Evolutionary conservation across 2,797 vertebrate genomes (phyloP), one percentile per base, ranked within the genome.

Genomic region (Gymnoscopelus braueri): DNA sequence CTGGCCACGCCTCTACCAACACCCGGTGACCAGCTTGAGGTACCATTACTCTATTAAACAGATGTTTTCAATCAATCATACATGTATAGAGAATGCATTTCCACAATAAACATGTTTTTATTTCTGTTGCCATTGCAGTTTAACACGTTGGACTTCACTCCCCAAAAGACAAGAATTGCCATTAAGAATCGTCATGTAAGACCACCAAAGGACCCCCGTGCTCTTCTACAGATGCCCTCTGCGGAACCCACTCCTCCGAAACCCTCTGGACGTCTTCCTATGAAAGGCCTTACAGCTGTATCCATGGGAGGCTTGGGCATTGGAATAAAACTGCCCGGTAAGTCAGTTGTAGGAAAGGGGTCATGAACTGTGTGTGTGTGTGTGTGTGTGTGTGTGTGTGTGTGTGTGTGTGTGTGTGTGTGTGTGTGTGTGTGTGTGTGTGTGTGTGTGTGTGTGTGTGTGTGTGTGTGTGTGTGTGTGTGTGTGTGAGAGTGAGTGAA

Each of bases 291-390:
- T 44, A 44, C 39, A 24, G 84, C 80, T 32, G 52, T 84, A 19
- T 87, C 90, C 35, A 49, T 90, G 14, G 85, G 85, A 60, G 85
- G 84, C 7, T 14, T 88, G 59, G 86, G 87, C n/a, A 77, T 92
- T 7, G 87, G 89, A 64, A 72, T 94, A 65, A 92, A 90, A 85
- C 78, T 94, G 10, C 91, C 93, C 48, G 92, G 92, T 93, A 79
- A n/a, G 82, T 76, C 23, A 26, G 12, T 29, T 57, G 10, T 11
- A 23, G 54, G 24, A 26, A 3, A 26, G 11, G 39, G 9, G 35
- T 51, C 9, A 2, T 44, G 9, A 44, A 44, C 8, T 44, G 10
- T 44, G 39, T n/a, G 9, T 44, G 8, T 44, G 26, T 29, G 26
- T 29, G 26, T 4, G 26, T 19, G 19, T 19, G 19, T 19, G 19